Percentiles rank a stretch among this genome's conserved stretches.
Conservation (phyloP, 2,113 vertebrate species). For the Microtus pennsylvanicus region DNA sequence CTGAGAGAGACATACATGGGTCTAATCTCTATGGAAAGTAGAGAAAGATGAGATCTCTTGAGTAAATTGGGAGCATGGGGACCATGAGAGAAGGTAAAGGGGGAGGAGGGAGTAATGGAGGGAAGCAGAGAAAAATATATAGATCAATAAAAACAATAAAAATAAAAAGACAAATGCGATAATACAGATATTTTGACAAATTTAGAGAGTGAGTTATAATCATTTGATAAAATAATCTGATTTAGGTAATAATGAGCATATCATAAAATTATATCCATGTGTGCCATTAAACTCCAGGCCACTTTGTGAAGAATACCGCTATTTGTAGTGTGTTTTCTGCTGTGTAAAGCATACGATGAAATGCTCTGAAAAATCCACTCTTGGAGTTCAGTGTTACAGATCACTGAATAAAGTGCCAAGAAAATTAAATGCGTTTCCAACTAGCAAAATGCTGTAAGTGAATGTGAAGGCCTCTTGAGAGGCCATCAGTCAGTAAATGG, state of each 20-base stretch:
- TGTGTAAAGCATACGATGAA: slow-evolving; percentile 55
- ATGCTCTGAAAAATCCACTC: slow-evolving; percentile 59
- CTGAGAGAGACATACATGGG: too few relatives aligned
- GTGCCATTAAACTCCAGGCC: slow-evolving; percentile 17
- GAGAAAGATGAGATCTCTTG: too few relatives aligned
- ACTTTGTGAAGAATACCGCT: slow-evolving; percentile 18
- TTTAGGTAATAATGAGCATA: background rate
- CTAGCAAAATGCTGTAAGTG: slow-evolving; percentile 64
- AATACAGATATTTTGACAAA: background rate
- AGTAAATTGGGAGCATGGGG: too few relatives aligned
- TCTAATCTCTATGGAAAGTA: too few relatives aligned
- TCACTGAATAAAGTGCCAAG: slow-evolving; percentile 67
- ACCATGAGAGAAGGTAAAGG: too few relatives aligned
- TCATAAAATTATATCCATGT: background rate
- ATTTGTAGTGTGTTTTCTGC: background rate
- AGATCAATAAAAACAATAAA: too few relatives aligned
- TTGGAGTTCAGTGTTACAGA: slow-evolving; percentile 73
- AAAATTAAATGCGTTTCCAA: slow-evolving; percentile 79
- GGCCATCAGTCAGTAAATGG: slow-evolving; percentile 60
- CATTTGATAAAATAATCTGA: background rate
- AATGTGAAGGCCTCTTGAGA: slow-evolving; percentile 70
- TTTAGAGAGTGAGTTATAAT: background rate
- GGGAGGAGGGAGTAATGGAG: too few relatives aligned
- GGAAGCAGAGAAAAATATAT: too few relatives aligned
- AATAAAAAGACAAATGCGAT: background rate